Evolutionary conservation across 30 jellyfish, hydroid and myxozoan genomes (phyloP), one percentile per base, ranked within the genome.

Genomic region (Phacellophora camtschatica): DNA sequence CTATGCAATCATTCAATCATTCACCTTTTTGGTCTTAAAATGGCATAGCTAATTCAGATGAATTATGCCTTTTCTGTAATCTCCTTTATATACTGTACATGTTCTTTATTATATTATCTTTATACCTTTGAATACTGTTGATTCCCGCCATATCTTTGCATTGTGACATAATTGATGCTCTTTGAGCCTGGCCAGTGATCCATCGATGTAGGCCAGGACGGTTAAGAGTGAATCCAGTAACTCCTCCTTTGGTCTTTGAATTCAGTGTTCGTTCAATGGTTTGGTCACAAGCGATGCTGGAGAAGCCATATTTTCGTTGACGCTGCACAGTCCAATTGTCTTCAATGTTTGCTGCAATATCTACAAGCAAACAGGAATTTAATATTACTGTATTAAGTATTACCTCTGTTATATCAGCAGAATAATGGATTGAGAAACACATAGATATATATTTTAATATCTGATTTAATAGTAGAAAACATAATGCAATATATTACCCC

Each of bases 251-350:
- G 19, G 71, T 43, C 64, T 74, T 84, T 35, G 85, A 71, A 48
- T 82, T 82, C 29, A 66, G 70, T 35, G 89, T 82, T 58, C 73
- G 90, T 42, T 84, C 90, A 33, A 84, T 70, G 23, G 95, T 56
- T 58, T 56, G 83, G 55, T 84, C 95, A 34, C 95, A 84, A 18
- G 90, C 86, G n/a, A 73, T 69, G 29, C 69, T 27, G 41, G 91
- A 72, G 68, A 70, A 84, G 23, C 95, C 90, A 59, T 71, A 62
- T 4, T 43, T 54, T 25, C 37, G 49, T 30, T 84, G 90, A 8
- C 90, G 46, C 32, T 84, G 95, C 50, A 84, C 84, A 46, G 95
- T 84, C 95, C 95, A 84, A 45, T 72, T 72, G 15, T 48, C 32
- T 18, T 46, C 77, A 67, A 81, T 68, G 32, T 81, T 42, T 12